phyloP scores from a whole-genome alignment of 2,888 invertebrate genomes.

The Seladonia tumulorum region DNA sequence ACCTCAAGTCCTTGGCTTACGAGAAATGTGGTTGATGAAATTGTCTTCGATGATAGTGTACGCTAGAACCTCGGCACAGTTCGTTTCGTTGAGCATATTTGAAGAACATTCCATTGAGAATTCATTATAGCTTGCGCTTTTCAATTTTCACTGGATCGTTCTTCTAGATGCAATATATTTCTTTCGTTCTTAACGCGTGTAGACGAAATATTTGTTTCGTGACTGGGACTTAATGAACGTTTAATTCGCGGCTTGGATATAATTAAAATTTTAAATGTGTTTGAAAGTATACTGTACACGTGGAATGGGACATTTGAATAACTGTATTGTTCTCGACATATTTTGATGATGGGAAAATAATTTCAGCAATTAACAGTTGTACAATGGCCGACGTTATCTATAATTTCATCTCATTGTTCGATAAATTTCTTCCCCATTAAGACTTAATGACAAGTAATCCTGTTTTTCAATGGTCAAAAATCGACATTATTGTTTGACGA shows the following conservation, averaged over 20 bases:
- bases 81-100: background rate
- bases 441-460: background rate
- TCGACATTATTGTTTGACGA: background rate
- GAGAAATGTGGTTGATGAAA: slow-evolving; percentile 11
- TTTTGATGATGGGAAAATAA: background rate
- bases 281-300: background rate
- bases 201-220: background rate
- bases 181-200: background rate
- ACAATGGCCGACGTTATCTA: background rate
- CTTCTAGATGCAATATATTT: background rate
- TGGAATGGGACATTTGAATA: background rate
- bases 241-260: background rate
- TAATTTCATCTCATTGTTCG: background rate
- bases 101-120: background rate
- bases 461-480: background rate
- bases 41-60: background rate
- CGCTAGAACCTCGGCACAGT: background rate
- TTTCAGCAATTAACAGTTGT: background rate
- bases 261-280: background rate
- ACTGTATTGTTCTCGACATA: background rate
- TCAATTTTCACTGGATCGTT: background rate
- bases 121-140: background rate
- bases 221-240: background rate
- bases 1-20: background rate
- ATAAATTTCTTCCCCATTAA: background rate